Conservation (phyloP, 2,888 invertebrate species). For the Drosophila testacea region DNA sequence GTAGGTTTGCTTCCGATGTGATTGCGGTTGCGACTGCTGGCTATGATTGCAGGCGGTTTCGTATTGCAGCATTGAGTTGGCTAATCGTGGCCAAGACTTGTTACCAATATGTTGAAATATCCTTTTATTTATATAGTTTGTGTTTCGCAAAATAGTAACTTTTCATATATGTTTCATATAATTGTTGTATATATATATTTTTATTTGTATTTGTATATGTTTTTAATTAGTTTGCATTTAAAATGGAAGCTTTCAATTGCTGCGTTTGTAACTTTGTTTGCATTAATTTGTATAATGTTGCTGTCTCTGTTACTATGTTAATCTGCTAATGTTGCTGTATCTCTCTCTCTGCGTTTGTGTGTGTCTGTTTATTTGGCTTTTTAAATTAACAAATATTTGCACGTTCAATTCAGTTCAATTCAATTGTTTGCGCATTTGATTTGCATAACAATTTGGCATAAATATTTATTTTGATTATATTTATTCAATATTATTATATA, state of each 20-base stretch:
- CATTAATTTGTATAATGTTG: conserved; percentile 49
- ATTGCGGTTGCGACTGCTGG: conserved; percentile 53
- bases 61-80: conserved; percentile 73
- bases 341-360: conserved; percentile 13
- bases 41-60: conserved; percentile 65
- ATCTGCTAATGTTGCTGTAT: conserved; percentile 14
- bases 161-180: conserved; percentile 51
- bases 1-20: conserved; percentile 54
- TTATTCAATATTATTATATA: conserved; percentile 21
- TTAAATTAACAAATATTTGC: conserved; percentile 62
- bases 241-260: conserved; percentile 81
- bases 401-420: conserved; percentile 28
- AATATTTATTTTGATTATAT: conserved; percentile 32
- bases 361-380: conserved; percentile 29
- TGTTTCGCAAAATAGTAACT: conserved; percentile 72
- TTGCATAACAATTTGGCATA: conserved; percentile 38
- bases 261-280: conserved; percentile 77
- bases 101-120: conserved; percentile 21
- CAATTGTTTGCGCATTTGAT: conserved; percentile 32
- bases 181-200: conserved; percentile 54
- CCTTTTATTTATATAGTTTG: conserved; percentile 26
- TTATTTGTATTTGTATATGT: conserved; percentile 42
- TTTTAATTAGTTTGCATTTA: conserved; percentile 56
- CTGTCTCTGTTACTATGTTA: conserved; percentile 12
- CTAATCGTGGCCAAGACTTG: conserved; percentile 31